Evolutionary conservation across 1,140 invertebrate species (phyloP).

Genomic region (Oppia nitens): DNA sequence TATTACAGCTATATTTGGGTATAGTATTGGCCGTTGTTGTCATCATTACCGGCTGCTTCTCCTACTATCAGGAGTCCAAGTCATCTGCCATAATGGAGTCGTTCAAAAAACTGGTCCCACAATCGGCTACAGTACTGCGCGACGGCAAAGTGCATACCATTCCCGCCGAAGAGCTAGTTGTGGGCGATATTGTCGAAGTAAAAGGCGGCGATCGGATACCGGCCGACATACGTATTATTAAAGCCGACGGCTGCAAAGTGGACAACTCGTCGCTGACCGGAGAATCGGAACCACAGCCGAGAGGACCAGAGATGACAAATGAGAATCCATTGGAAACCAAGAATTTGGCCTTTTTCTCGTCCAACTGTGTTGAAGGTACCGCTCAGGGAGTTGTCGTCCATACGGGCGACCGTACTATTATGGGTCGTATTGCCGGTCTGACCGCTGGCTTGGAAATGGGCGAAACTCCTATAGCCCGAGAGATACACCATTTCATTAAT

Average conservation of each 20-base stretch:
- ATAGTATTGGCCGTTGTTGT: constrained; percentile 86
- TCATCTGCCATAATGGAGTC: constrained; percentile 58
- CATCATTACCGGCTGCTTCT: constrained; percentile 90
- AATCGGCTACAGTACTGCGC: constrained; percentile 79
- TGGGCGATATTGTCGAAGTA: constrained; percentile 67
- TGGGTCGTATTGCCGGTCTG: too few species aligned
- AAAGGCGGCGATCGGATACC: constrained; percentile 46
- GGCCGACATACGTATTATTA: constrained; percentile 25
- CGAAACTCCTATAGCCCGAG: too few species aligned
- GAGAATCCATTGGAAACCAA: too few species aligned
- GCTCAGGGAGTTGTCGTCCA: too few species aligned
- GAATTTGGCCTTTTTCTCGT: too few species aligned
- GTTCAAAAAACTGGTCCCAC: constrained; percentile 38
- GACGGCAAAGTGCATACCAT: constrained; percentile 82
- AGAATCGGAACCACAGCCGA: too few species aligned
- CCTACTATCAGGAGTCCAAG: constrained; percentile 94
- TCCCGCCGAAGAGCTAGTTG: constrained; percentile 48
- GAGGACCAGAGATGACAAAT: too few species aligned
- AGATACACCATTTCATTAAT: constrained; percentile 34
- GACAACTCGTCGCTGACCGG: too few species aligned
- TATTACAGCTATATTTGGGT: constrained; percentile 81
- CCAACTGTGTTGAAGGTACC: too few species aligned
- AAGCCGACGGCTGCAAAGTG: constrained; percentile 28
- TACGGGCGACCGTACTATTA: too few species aligned
- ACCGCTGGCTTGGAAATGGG: too few species aligned